Evolutionary conservation across 2,888 invertebrate species (phyloP).

Genomic region (Salticus scenicus): DNA sequence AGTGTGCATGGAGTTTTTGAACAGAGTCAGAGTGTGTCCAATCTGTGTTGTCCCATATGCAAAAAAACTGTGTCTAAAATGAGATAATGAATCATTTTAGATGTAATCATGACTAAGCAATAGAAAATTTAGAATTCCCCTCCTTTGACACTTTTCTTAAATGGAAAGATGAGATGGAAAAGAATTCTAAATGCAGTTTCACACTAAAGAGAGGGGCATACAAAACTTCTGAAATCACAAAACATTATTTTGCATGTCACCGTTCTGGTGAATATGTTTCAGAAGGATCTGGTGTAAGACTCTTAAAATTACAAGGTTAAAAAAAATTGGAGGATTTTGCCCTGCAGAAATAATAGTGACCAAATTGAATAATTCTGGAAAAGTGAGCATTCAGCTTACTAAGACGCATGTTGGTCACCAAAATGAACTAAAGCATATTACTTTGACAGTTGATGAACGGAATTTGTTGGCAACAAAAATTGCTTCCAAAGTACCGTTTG

Average conservation of each 20-base stretch:
- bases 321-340: background rate
- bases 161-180: background rate
- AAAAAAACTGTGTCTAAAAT: background rate
- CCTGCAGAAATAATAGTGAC: background rate
- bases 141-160: background rate
- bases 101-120: background rate
- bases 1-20: too few species aligned
- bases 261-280: constrained; percentile 1
- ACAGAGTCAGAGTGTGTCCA: too few species aligned
- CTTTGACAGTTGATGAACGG: background rate
- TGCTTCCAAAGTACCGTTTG: constrained; percentile 7
- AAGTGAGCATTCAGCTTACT: background rate
- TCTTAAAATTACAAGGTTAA: background rate
- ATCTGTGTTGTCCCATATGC: too few species aligned
- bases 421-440: background rate
- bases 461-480: background rate
- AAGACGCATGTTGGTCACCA: constrained; percentile 2
- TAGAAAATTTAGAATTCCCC: background rate
- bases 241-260: background rate
- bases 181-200: background rate
- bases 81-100: background rate
- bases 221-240: background rate
- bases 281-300: background rate
- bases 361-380: background rate
- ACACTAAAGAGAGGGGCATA: background rate